These are phyloP conservation scores for Limanda limanda DNA, from an alignment of 2,113 vertebrate species.

Conservation along the genomic window DNA sequence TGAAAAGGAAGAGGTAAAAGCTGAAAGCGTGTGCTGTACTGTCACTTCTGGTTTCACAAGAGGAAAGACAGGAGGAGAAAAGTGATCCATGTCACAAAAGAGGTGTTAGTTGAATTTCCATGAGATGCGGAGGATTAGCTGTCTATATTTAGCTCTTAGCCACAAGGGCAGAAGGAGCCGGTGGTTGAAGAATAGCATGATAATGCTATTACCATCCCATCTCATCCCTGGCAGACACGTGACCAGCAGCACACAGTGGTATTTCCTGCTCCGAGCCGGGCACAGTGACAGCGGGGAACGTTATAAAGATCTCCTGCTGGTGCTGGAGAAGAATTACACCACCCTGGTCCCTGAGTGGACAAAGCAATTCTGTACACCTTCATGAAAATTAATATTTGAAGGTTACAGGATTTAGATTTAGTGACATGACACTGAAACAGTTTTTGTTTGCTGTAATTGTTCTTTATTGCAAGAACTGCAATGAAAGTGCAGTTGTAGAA, in stretches of 20 bases:
- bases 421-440: too few species aligned
- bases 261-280: constrained; percentile 49
- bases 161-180: constrained; percentile 56
- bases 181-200: constrained; percentile 48
- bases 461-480: neutral
- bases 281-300: constrained; percentile 17
- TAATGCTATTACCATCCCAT: constrained; percentile 72
- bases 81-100: constrained; percentile 1
- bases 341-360: constrained; percentile 3
- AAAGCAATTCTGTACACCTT: neutral
- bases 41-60: neutral
- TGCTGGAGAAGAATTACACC: constrained; percentile 23
- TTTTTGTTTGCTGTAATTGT: neutral
- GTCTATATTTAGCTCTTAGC: constrained; percentile 51
- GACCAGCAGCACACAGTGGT: constrained; percentile 45
- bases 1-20: neutral
- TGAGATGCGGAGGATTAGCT: constrained; percentile 41
- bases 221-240: constrained; percentile 61
- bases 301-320: constrained; percentile 42
- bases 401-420: too few species aligned
- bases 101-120: constrained; percentile 35
- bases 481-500: neutral
- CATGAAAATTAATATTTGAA: neutral
- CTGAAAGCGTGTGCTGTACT: neutral
- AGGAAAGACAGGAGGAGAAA: constrained; percentile 2